Evolutionary conservation across 2,797 vertebrate species (phyloP).

Genomic region (Coracias cyanogaster): DNA sequence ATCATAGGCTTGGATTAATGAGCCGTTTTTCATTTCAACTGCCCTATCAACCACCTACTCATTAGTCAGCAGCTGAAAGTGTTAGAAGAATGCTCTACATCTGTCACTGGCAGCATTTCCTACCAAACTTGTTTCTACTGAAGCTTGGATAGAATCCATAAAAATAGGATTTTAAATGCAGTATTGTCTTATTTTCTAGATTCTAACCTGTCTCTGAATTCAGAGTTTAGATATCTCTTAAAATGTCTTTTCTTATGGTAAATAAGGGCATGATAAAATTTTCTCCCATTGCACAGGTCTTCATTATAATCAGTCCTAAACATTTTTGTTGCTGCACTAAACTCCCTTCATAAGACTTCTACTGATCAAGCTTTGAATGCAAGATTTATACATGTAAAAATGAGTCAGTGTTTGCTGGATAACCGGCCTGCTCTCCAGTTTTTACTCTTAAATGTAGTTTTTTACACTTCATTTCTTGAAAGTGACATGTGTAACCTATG

Average conservation of each 20-base stretch:
- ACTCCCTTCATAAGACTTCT: background rate
- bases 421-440: background rate
- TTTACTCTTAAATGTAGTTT: background rate
- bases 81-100: conserved; percentile 58
- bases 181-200: conserved; percentile 12
- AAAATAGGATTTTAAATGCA: background rate
- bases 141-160: conserved; percentile 41
- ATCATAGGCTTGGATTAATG: conserved; percentile 54
- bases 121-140: conserved; percentile 53
- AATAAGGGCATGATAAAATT: background rate
- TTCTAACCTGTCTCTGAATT: background rate
- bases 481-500: background rate
- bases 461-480: background rate
- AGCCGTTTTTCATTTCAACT: conserved; percentile 42
- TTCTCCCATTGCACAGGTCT: background rate
- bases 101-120: conserved; percentile 65
- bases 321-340: background rate
- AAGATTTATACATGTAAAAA: background rate
- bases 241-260: background rate
- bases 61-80: conserved; percentile 66
- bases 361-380: background rate
- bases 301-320: background rate
- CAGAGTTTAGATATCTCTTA: background rate
- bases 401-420: background rate
- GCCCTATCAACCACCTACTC: conserved; percentile 70